Conservation (phyloP, 1,140 invertebrate species). For the Hycleus phaleratus region DNA sequence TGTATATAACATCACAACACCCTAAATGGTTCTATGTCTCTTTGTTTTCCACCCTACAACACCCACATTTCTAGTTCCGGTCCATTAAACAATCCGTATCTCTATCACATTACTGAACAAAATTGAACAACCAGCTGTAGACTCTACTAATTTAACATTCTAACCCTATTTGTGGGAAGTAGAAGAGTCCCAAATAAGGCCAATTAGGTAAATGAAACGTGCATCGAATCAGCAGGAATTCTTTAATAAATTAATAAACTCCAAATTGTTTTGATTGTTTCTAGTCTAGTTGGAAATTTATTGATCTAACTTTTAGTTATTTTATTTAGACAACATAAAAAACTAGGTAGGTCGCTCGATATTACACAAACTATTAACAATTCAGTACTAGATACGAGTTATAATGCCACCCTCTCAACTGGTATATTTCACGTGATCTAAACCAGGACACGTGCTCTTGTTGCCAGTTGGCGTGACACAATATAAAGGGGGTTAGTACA, state of each 20-base stretch:
- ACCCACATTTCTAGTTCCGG: slow-evolving; percentile 8
- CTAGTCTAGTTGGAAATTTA: neutral
- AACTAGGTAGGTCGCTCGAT: slow-evolving; percentile 17
- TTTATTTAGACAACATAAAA: slow-evolving; percentile 2
- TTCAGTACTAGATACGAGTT: neutral
- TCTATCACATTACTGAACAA: too few relatives aligned
- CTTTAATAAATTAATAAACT: too few relatives aligned
- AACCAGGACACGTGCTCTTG: slow-evolving; percentile 13
- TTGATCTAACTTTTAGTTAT: slow-evolving; percentile 11
- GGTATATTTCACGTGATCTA: slow-evolving; percentile 9
- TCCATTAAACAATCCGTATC: neutral
- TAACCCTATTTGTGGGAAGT: too few relatives aligned
- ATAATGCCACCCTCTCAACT: slow-evolving; percentile 5
- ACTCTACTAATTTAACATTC: too few relatives aligned
- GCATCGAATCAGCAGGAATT: too few relatives aligned
- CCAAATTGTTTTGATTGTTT: too few relatives aligned
- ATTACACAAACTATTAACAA: slow-evolving; percentile 2
- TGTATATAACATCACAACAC: slow-evolving; percentile 1
- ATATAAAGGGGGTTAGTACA: neutral
- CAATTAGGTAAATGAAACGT: too few relatives aligned
- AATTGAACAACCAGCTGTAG: too few relatives aligned
- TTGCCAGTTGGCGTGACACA: slow-evolving; percentile 9
- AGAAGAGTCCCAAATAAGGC: too few relatives aligned
- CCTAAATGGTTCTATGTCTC: neutral
- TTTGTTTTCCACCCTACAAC: neutral